Base-by-base conservation (phyloP, 2,113 vertebrate genomes). In the Pimephales promelas region DNA sequence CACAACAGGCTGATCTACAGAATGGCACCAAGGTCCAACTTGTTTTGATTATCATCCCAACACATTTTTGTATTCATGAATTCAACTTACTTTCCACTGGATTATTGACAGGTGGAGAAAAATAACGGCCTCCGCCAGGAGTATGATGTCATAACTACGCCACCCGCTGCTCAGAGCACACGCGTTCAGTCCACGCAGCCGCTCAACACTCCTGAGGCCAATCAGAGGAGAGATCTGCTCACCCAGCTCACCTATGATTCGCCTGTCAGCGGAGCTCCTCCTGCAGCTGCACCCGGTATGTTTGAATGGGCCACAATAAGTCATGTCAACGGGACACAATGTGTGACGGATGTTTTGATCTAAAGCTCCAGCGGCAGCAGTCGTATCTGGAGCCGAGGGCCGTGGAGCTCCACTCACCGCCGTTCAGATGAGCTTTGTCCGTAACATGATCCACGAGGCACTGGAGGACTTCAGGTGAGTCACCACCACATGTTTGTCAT, bases 361-460 rank as follows among this genome's bases (percentile, higher is more conserved):
- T 57, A 11, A 26, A 77, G 85, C 92, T 5, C 85, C 91, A 10
- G 88, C 92, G 71, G 90, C 92, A 18, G 93, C 93, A 73, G 91
- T 95, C 68, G 95, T 95, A 45, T 95, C 91, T 20, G 95, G 92
- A 57, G 95, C 91, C n/a, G 94, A 90, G 52, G 93, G 91, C n/a
- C 86, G 92, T 77, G 95, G 90, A 40, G 94, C 95, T 81, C 97
- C 97, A 1, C 89, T 99, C 90, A 96, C 95, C 75, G 95, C 97
- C 8, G 86, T 98, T 88, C 97, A 99, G 90, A 96, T 98, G 88
- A 95, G 92, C 89, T 98, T 98, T 90, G 97, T 99, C 91, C 96
- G 95, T 90, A 97, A 96, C 91, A 97, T 99, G 96, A 98, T 99
- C 88, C 96, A 98, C 34, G 97, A 98, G 82, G 96, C 95, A 3